Evolutionary conservation across 2,888 invertebrate species (phyloP).

Genomic region (Cetonia aurata): DNA sequence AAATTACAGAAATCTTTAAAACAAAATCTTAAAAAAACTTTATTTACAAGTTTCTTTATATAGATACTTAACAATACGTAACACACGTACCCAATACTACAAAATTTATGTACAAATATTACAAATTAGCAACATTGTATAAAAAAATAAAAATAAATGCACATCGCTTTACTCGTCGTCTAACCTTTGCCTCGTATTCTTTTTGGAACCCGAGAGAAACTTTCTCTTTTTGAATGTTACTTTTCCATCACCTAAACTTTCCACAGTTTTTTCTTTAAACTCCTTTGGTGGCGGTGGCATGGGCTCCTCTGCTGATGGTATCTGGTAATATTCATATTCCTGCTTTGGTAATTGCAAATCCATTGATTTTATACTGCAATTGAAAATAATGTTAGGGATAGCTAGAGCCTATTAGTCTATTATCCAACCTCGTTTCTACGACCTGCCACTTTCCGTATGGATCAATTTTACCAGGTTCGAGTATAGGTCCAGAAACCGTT

Average conservation of each 20-base stretch:
- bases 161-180: constrained; percentile 70
- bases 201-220: constrained; percentile 69
- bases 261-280: constrained; percentile 75
- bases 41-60: no score
- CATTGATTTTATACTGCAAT: constrained; percentile 63
- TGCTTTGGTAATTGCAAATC: constrained; percentile 80
- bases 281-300: constrained; percentile 68
- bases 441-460: constrained; percentile 85
- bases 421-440: constrained; percentile 72
- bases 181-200: constrained; percentile 75
- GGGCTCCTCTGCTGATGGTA: constrained; percentile 58
- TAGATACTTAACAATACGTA: not conserved
- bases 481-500: constrained; percentile 67
- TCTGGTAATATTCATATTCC: constrained; percentile 52
- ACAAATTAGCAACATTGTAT: not conserved
- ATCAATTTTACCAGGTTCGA: constrained; percentile 73
- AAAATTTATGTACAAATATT: constrained; percentile 21
- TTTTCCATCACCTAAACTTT: constrained; percentile 66
- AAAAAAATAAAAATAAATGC: constrained; percentile 4
- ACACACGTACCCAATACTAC: constrained; percentile 1
- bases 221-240: constrained; percentile 79
- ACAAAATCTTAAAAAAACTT: no score
- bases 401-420: not conserved
- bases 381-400: not conserved
- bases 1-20: no score